phyloP scores from a whole-genome alignment of 2,888 invertebrate genomes.

The Leucania comma region DNA sequence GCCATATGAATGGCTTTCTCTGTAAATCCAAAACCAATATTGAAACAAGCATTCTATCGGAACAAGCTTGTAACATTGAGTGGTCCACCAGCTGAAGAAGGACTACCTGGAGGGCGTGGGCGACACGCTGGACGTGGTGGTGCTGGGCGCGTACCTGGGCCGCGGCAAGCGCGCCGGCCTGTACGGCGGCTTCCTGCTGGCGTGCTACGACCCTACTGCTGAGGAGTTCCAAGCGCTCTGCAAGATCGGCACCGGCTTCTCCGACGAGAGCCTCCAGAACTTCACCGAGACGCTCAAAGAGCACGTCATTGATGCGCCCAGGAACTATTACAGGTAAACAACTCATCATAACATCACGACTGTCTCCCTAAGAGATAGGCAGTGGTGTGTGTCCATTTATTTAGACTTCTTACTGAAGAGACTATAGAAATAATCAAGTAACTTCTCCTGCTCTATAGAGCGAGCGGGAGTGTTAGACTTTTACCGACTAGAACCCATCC shows the following conservation, averaged over 20 bases:
- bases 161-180: slow-evolving; percentile 97
- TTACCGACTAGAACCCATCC: too few relatives aligned
- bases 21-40: background rate
- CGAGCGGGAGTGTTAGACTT: too few relatives aligned
- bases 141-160: slow-evolving; percentile 98
- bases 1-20: too few relatives aligned
- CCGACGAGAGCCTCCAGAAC: slow-evolving; percentile 95
- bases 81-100: slow-evolving; percentile 93
- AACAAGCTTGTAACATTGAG: background rate
- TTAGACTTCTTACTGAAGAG: too few relatives aligned
- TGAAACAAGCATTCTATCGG: too few relatives aligned
- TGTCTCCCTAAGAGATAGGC: too few relatives aligned
- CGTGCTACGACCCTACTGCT: slow-evolving; percentile 96
- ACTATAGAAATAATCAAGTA: too few relatives aligned
- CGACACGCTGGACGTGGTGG: slow-evolving; percentile 98
- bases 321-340: slow-evolving; percentile 93
- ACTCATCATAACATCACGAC: too few relatives aligned
- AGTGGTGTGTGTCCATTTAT: too few relatives aligned
- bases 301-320: slow-evolving; percentile 94
- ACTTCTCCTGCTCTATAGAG: too few relatives aligned
- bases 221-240: slow-evolving; percentile 96
- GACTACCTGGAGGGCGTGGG: slow-evolving; percentile 99
- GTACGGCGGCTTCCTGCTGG: slow-evolving; percentile 98
- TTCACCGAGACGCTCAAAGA: slow-evolving; percentile 94
- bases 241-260: slow-evolving; percentile 98